A percentile compares a stretch with the other conserved stretches of the same genome.
Conservation (phyloP, 2,888 invertebrate species). For the Drosophila picticornis region DNA sequence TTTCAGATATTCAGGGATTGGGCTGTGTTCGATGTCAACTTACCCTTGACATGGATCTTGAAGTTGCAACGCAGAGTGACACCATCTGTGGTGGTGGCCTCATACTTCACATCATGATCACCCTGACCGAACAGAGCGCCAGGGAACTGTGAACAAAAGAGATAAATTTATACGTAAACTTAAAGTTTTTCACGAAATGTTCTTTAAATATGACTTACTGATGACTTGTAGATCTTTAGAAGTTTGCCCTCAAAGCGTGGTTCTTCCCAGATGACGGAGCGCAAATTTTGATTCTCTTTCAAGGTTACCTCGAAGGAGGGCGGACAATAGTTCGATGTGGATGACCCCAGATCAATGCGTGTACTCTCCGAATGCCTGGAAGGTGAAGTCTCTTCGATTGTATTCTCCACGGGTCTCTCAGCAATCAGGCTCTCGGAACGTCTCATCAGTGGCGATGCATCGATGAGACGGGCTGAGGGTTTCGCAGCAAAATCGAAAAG, state of each 20-base stretch:
- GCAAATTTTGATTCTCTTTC: constrained; percentile 86
- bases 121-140: constrained; percentile 88
- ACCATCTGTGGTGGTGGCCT: constrained; percentile 88
- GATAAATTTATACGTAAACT: background rate
- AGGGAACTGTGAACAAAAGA: constrained; percentile 85
- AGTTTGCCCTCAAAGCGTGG: constrained; percentile 86
- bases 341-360: constrained; percentile 61
- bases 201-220: constrained; percentile 84
- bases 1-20: background rate
- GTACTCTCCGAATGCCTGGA: constrained; percentile 23
- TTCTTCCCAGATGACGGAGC: constrained; percentile 88
- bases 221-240: constrained; percentile 86
- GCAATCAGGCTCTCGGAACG: constrained; percentile 21
- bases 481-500: constrained; percentile 5
- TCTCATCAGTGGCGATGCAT: constrained; percentile 3
- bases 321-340: constrained; percentile 86
- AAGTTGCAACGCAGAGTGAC: constrained; percentile 88
- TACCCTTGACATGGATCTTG: constrained; percentile 88
- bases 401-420: background rate
- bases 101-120: constrained; percentile 88
- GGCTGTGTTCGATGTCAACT: constrained; percentile 31
- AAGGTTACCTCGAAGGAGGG: constrained; percentile 87
- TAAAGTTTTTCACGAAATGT: background rate
- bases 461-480: constrained; percentile 19
- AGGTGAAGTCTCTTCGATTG: constrained; percentile 6